Percentiles rank a stretch among this genome's conserved stretches.
Conservation (phyloP, 1,140 invertebrate genomes). For the Drosophila parabipectinata region DNA sequence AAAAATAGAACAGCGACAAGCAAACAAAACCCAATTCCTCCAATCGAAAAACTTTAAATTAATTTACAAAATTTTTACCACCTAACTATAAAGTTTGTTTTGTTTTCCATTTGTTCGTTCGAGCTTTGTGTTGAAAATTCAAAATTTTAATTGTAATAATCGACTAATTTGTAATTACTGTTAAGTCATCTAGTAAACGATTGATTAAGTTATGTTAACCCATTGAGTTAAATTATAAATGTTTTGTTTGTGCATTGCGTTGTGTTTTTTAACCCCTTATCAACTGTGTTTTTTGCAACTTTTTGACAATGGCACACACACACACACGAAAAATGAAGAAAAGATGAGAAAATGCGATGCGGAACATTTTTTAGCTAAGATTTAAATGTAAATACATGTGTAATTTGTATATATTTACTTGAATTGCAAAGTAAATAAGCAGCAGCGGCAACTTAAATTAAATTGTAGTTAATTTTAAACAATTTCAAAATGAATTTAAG, state of each 20-base stretch:
- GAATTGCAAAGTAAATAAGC: slow-evolving; percentile 79
- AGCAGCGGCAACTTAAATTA: slow-evolving; percentile 65
- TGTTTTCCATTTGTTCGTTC: slow-evolving; percentile 35
- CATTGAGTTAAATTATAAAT: slow-evolving; percentile 42
- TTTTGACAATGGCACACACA: slow-evolving; percentile 59
- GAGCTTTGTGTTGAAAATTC: slow-evolving; percentile 71
- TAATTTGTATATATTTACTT: slow-evolving; percentile 82
- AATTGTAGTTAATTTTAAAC: slow-evolving; percentile 81
- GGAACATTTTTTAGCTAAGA: slow-evolving; percentile 71
- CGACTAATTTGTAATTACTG: slow-evolving; percentile 39
- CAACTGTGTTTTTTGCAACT: slow-evolving; percentile 65
- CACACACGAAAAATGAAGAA: slow-evolving; percentile 5
- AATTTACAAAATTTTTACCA: slow-evolving; percentile 69
- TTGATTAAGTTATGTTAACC: slow-evolving; percentile 57
- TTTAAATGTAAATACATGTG: slow-evolving; percentile 80
- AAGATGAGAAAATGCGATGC: slow-evolving; percentile 22
- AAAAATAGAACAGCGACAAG: slow-evolving; percentile 36
- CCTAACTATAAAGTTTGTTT: slow-evolving; percentile 21
- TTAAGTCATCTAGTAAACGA: slow-evolving; percentile 36
- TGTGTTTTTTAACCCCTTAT: slow-evolving; percentile 50
- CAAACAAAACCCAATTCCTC: slow-evolving; percentile 38
- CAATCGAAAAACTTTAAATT: slow-evolving; percentile 67
- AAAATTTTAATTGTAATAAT: slow-evolving; percentile 53
- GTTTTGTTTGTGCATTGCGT: slow-evolving; percentile 60
- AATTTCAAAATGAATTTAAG: slow-evolving; percentile 75